Evolutionary conservation across 1,140 invertebrate species (phyloP).

Genomic region (Musca domestica): DNA sequence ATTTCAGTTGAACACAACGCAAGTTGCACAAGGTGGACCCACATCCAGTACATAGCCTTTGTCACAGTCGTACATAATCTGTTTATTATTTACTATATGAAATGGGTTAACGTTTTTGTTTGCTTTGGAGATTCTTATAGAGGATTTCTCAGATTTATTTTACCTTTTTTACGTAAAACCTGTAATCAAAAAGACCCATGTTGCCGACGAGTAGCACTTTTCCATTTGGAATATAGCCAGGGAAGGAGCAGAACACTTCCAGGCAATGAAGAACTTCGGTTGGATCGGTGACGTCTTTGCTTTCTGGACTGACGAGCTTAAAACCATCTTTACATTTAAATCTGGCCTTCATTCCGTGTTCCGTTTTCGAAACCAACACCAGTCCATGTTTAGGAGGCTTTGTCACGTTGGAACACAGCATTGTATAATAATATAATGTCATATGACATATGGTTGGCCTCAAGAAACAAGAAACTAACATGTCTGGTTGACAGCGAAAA

Average conservation of each 20-base stretch:
- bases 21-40: conserved; percentile 81
- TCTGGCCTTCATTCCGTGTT: conserved; percentile 88
- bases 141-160: too few relatives aligned
- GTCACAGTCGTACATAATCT: conserved; percentile 95
- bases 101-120: conserved; percentile 15
- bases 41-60: conserved; percentile 82
- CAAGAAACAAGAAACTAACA: conserved; percentile 71
- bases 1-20: conserved; percentile 60
- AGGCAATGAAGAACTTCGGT: conserved; percentile 73
- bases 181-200: conserved; percentile 95
- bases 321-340: conserved; percentile 93
- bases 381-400: conserved; percentile 85
- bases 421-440: conserved; percentile 93
- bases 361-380: conserved; percentile 93
- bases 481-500: conserved; percentile 90
- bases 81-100: conserved; percentile 83
- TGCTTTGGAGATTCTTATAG: neutral
- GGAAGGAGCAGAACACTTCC: conserved; percentile 93
- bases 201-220: conserved; percentile 92
- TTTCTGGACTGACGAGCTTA: conserved; percentile 68
- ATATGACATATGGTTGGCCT: conserved; percentile 72
- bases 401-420: conserved; percentile 84
- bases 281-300: conserved; percentile 53
- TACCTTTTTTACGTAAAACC: conserved; percentile 90
- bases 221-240: conserved; percentile 86